phyloP scores from a whole-genome alignment of 2,888 invertebrate species.

The Microplitis deprimator region DNA sequence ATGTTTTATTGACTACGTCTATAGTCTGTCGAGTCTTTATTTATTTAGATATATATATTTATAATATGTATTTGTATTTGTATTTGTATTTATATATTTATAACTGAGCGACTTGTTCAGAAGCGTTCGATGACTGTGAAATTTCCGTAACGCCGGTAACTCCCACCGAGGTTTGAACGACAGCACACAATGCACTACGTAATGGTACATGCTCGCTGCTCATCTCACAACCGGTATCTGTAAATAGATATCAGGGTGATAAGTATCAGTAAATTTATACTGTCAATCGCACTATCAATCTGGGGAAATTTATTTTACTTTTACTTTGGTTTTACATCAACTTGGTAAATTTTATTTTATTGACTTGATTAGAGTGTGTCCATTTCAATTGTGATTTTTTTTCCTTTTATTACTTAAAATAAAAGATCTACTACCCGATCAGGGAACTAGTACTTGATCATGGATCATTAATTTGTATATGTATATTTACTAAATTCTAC shows the following conservation, averaged over 20 bases:
- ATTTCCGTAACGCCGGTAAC: constrained; percentile 67
- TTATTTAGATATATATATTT: background rate
- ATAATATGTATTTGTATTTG: constrained; percentile 2
- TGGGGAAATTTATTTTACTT: background rate
- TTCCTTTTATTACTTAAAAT: too few species aligned
- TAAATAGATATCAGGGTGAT: constrained; percentile 49
- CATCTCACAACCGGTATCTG: constrained; percentile 64
- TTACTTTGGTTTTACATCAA: too few species aligned
- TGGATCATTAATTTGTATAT: too few species aligned
- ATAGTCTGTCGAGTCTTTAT: background rate
- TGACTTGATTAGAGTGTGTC: too few species aligned
- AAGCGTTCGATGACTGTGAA: constrained; percentile 61
- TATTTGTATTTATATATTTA: constrained; percentile 46
- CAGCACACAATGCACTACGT: constrained; percentile 63
- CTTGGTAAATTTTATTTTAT: too few species aligned
- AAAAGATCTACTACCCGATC: too few species aligned
- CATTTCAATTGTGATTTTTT: too few species aligned
- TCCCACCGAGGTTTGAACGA: constrained; percentile 65
- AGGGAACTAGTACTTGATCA: too few species aligned
- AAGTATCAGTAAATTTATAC: background rate
- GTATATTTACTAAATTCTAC: too few species aligned
- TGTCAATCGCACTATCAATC: background rate
- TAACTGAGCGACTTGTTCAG: constrained; percentile 64
- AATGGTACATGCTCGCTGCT: constrained; percentile 65
- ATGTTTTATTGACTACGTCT: background rate